These are phyloP conservation scores for Brassicogethes aeneus DNA, from an alignment of 2,888 invertebrate species.

Conservation along the genomic window DNA sequence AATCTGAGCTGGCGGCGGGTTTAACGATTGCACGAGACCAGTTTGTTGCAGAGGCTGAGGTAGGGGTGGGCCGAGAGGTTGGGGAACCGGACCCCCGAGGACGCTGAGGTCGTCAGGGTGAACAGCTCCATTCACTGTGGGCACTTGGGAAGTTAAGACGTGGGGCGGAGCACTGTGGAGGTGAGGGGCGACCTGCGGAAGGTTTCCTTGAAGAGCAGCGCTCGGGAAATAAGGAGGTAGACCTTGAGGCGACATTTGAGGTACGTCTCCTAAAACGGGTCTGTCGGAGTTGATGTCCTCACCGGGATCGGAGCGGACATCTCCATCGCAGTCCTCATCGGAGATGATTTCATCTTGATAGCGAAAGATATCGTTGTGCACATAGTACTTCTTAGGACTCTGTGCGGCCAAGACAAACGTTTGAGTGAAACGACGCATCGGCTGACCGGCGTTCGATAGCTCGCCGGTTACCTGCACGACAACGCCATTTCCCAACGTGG, in stretches of 20 bases:
- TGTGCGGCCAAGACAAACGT: slow-evolving; percentile 94
- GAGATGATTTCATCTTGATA: slow-evolving; percentile 70
- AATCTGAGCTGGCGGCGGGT: slow-evolving; percentile 20
- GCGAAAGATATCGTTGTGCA: slow-evolving; percentile 97
- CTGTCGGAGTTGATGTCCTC: slow-evolving; percentile 43
- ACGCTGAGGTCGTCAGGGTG: slow-evolving; percentile 38
- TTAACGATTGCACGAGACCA: slow-evolving; percentile 18
- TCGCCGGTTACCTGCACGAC: slow-evolving; percentile 98
- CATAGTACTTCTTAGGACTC: slow-evolving; percentile 96
- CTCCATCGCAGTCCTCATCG: slow-evolving; percentile 52
- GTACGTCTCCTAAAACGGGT: neutral
- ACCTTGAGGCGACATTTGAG: neutral
- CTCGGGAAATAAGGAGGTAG: neutral
- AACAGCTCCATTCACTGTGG: slow-evolving; percentile 38
- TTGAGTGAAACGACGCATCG: slow-evolving; percentile 96
- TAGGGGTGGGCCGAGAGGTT: slow-evolving; percentile 19
- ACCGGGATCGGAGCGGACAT: slow-evolving; percentile 55
- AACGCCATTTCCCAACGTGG: slow-evolving; percentile 87
- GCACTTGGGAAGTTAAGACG: slow-evolving; percentile 30
- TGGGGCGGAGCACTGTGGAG: slow-evolving; percentile 30
- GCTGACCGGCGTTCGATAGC: slow-evolving; percentile 90
- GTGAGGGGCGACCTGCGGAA: slow-evolving; percentile 16
- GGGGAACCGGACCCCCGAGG: slow-evolving; percentile 22
- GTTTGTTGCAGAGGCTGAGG: slow-evolving; percentile 16
- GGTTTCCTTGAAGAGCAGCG: neutral